These are phyloP conservation scores for Carassius gibelio DNA, from an alignment of 2,113 vertebrate species.

Conservation along the genomic window DNA sequence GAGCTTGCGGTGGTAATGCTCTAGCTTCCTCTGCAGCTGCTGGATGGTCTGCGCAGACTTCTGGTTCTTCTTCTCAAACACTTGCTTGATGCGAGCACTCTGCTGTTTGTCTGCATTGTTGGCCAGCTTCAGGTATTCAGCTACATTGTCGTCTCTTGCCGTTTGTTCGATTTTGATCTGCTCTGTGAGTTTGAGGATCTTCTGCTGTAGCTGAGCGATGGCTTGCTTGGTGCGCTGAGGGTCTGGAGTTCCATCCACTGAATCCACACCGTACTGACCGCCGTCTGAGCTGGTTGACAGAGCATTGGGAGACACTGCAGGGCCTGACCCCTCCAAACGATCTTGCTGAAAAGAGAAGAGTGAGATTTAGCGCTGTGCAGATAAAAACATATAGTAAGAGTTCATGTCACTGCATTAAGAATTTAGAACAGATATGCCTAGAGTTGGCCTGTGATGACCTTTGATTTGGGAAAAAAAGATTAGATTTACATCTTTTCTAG, in stretches of 20 bases:
- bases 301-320: conserved; percentile 87
- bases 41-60: conserved; percentile 95
- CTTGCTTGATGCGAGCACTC: conserved; percentile 95
- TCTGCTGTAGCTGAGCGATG: conserved; percentile 94
- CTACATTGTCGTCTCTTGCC: conserved; percentile 93
- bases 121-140: conserved; percentile 94
- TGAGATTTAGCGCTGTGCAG: not conserved
- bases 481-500: not conserved
- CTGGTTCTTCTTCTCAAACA: conserved; percentile 99
- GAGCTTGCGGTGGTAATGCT: conserved; percentile 92
- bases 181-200: conserved; percentile 94
- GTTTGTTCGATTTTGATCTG: conserved; percentile 99
- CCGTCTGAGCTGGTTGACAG: conserved; percentile 87
- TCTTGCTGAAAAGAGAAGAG: conserved; percentile 73
- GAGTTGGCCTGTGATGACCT: no score
- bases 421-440: no score
- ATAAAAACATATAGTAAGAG: not conserved
- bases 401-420: not conserved
- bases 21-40: conserved; percentile 94
- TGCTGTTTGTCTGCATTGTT: conserved; percentile 97
- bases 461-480: no score
- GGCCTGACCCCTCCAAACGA: conserved; percentile 77
- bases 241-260: conserved; percentile 89
- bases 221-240: conserved; percentile 96
- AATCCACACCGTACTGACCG: conserved; percentile 79